phyloP scores from a whole-genome alignment of 2,797 vertebrate genomes.

The Calcarius lapponicus region DNA sequence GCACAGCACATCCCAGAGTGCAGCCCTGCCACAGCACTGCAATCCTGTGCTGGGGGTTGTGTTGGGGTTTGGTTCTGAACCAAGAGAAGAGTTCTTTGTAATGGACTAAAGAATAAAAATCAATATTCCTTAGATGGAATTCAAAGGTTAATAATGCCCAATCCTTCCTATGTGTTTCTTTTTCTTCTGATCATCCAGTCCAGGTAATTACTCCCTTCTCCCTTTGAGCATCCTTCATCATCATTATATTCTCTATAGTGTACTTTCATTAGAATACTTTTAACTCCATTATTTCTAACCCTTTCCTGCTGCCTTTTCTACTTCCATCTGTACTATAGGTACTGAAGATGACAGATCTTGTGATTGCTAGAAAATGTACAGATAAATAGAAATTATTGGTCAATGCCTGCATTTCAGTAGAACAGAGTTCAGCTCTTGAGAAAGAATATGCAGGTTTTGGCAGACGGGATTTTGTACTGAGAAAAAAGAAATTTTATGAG shows the following conservation, averaged over 20 bases:
- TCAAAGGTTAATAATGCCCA: neutral
- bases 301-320: neutral
- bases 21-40: neutral
- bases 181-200: neutral
- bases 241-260: neutral
- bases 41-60: fast-evolving
- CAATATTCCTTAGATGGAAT: neutral
- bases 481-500: neutral
- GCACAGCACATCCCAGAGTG: neutral
- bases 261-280: neutral
- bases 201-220: neutral
- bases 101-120: neutral
- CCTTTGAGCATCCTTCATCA: neutral
- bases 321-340: neutral
- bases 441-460: neutral
- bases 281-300: neutral
- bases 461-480: neutral
- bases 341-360: neutral
- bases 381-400: neutral
- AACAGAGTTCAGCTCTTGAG: neutral
- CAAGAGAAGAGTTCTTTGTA: neutral
- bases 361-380: neutral
- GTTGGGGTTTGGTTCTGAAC: neutral
- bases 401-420: neutral
- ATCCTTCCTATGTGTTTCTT: neutral